Evolutionary conservation across 1,140 invertebrate genomes (phyloP).

Genomic region (Ruditapes philippinarum): DNA sequence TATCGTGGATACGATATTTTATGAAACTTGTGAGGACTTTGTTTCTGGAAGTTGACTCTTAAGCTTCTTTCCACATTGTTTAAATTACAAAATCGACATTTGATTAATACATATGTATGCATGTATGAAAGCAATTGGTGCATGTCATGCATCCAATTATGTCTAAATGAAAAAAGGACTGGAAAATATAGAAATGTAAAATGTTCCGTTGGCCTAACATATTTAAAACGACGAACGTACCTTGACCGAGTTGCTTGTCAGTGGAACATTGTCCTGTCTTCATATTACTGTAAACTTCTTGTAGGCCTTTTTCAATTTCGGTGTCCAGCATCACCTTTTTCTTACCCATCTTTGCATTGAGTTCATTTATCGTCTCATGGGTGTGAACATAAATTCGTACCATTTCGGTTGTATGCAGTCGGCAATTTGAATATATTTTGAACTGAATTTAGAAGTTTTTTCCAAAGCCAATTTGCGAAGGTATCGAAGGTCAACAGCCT

Average conservation of each 20-base stretch:
- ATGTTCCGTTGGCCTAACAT: too few relatives aligned
- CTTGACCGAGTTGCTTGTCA: background rate
- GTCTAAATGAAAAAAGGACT: too few relatives aligned
- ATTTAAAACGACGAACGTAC: too few relatives aligned
- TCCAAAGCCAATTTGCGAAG: background rate
- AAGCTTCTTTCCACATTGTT: too few relatives aligned
- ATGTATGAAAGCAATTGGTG: too few relatives aligned
- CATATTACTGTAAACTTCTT: background rate
- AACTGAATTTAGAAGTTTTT: background rate
- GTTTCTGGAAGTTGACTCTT: too few relatives aligned
- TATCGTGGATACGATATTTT: too few relatives aligned
- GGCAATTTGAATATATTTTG: background rate
- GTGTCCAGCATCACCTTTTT: background rate
- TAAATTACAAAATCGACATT: too few relatives aligned
- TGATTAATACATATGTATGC: too few relatives aligned
- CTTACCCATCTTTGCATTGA: background rate
- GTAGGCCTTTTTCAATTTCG: background rate
- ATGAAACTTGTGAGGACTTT: too few relatives aligned
- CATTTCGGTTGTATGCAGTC: background rate
- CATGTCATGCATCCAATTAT: too few relatives aligned
- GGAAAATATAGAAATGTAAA: too few relatives aligned
- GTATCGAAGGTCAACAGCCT: slow-evolving; percentile 22
- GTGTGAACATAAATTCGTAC: slow-evolving; percentile 22
- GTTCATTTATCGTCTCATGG: background rate
- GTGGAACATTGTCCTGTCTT: background rate